These are phyloP conservation scores for Solenopsis invicta DNA, from an alignment of 1,140 invertebrate species.

Conservation along the genomic window DNA sequence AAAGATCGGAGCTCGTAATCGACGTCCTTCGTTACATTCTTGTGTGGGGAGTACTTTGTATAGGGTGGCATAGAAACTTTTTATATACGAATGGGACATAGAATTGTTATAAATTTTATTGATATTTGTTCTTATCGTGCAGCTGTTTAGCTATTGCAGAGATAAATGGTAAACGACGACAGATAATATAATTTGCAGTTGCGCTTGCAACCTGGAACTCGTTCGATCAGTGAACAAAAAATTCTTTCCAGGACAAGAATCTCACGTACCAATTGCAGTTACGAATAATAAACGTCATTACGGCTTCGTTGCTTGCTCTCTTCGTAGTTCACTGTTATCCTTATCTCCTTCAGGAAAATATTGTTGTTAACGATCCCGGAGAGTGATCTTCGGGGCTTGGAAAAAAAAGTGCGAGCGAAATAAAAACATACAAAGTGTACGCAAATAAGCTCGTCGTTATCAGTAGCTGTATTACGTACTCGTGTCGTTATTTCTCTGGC, in stretches of 20 bases:
- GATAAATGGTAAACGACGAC: not conserved
- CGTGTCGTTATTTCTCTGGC: not conserved
- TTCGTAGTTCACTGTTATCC: not conserved
- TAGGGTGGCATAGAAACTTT: not conserved
- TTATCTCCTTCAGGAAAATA: not conserved
- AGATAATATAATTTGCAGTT: not conserved
- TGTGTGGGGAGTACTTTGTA: not conserved
- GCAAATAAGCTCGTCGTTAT: constrained; percentile 26
- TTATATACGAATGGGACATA: not conserved
- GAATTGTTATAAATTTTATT: constrained; percentile 10
- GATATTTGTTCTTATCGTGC: not conserved
- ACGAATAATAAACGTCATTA: not conserved
- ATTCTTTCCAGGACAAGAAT: not conserved
- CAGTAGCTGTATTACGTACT: not conserved
- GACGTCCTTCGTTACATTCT: not conserved
- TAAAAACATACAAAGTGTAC: not conserved
- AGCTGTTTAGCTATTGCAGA: not conserved
- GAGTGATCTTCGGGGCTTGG: not conserved
- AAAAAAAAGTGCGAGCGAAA: constrained; percentile 23
- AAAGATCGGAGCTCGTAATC: not conserved
- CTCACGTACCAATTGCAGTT: not conserved
- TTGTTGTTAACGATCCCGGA: not conserved
- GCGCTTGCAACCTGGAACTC: not conserved
- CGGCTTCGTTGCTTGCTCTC: not conserved
- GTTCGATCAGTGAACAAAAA: not conserved